These are phyloP conservation scores for Drosophila macrospina DNA, from an alignment of 2,888 invertebrate genomes.

Conservation along the genomic window DNA sequence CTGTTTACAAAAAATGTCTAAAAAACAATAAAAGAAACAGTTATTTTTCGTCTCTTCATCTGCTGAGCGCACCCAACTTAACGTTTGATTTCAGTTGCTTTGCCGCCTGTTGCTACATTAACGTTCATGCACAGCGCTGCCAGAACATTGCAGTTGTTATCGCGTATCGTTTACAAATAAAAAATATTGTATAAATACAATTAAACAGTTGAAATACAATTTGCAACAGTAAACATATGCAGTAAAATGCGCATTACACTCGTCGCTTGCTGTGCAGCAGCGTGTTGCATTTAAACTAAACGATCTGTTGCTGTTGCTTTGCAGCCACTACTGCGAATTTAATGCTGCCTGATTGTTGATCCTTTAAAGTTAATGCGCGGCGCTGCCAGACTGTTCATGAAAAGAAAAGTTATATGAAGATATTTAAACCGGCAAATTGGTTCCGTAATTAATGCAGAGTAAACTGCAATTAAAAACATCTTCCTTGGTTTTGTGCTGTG, in stretches of 20 bases:
- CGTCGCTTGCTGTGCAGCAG: too few species aligned
- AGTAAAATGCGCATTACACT: background rate
- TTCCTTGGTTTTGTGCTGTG: constrained; percentile 42
- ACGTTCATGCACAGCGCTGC: constrained; percentile 8
- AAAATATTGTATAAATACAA: too few species aligned
- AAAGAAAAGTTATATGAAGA: constrained; percentile 4
- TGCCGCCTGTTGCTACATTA: constrained; percentile 6
- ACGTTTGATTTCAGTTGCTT: background rate
- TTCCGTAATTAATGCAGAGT: constrained; percentile 51
- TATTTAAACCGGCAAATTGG: constrained; percentile 25
- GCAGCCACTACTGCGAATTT: background rate
- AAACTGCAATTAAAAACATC: constrained; percentile 25
- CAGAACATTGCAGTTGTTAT: background rate
- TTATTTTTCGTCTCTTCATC: too few species aligned
- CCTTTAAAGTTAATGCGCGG: constrained; percentile 5
- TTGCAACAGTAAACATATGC: background rate
- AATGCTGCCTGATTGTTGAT: constrained; percentile 8
- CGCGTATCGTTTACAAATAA: too few species aligned
- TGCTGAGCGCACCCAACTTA: too few species aligned
- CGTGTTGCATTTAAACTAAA: too few species aligned
- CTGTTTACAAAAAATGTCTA: background rate
- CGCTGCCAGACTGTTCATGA: constrained; percentile 11
- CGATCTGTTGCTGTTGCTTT: background rate
- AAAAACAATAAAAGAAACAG: background rate
- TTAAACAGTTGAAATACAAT: background rate